Evolutionary conservation across 2,113 vertebrate genomes (phyloP), one percentile per base, ranked within the genome.

Genomic region (Rhinoderma darwinii): DNA sequence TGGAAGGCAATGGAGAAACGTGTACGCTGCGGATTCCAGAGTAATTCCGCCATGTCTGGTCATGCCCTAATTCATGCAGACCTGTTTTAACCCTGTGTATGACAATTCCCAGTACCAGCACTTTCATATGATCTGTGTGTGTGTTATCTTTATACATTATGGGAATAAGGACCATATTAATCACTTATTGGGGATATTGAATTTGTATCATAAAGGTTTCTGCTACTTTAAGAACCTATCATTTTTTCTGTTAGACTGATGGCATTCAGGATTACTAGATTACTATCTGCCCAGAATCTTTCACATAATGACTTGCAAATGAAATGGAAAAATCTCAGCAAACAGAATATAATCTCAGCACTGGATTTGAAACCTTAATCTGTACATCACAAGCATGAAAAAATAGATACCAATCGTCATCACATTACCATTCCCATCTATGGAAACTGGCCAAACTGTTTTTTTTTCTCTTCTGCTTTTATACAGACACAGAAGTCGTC

Each of bases 241-340:
- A 63, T 27, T 37, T 41, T 59, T 73, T 73, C 70, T 9, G 14
- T 73, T 37, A 17, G 15, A 37, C 66, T 70, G 14, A 70, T 6
- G 39, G 22, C 11, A 11, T 14, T 75, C 17, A 27, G 41, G 41
- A 39, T 37, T 22, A 41, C 20, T 39, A 22, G 41, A 39, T 37
- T 22, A 41, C 20, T 39, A 22, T 73, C 35, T 73, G 20, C 17
- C 35, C 7, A 22, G 70, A 43, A 41, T 43, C 22, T 47, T 27
- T n/a, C 41, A n/a, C 41, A 44, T 27, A n/a, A 25, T 75, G 25
- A 47, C 72, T 74, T 74, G 37, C 72, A 74, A 74, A 74, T 74
- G 22, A 25, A 74, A 74, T 41, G 39, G 59, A 61, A 61, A 61
- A 61, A 27, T 61, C 59, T 43, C 43, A 74, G 39, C 37, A 39